Evolutionary conservation across 2,113 vertebrate genomes (phyloP).

Genomic region (Nesoenas mayeri): DNA sequence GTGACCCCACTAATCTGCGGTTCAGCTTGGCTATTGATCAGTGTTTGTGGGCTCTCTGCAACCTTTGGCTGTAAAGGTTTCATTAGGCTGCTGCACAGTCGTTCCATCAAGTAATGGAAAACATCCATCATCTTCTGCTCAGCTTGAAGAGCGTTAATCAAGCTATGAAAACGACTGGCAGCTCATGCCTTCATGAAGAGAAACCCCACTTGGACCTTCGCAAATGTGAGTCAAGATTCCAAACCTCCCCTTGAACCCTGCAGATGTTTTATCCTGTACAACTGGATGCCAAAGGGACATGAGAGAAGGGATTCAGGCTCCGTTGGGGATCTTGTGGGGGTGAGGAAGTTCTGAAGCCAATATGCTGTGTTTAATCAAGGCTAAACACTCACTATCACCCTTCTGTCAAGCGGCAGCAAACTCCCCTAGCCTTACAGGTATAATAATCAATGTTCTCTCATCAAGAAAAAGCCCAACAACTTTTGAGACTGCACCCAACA

Average conservation of each 20-base stretch:
- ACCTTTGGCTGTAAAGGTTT: constrained; percentile 65
- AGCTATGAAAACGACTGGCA: constrained; percentile 65
- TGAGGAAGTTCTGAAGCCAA: neutral
- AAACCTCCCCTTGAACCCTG: neutral
- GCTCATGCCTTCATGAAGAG: constrained; percentile 39
- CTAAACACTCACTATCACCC: neutral
- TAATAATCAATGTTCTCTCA: no score
- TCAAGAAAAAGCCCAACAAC: neutral
- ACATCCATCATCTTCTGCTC: constrained; percentile 62
- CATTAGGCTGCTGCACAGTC: constrained; percentile 62
- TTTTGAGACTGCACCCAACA: neutral
- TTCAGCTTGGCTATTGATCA: neutral
- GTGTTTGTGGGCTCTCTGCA: constrained; percentile 42
- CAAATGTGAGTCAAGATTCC: neutral
- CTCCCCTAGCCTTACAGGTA: neutral
- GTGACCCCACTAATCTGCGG: neutral
- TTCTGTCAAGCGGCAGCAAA: neutral
- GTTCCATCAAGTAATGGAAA: constrained; percentile 70
- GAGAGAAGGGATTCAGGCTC: neutral
- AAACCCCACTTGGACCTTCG: neutral
- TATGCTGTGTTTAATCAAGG: neutral
- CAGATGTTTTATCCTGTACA: neutral
- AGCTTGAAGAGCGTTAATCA: constrained; percentile 45
- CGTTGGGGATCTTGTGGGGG: neutral
- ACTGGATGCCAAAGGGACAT: neutral